Evolutionary conservation across 2,888 invertebrate species (phyloP), one percentile per base, ranked within the genome.

Genomic region (Himalopsyche anomala): DNA sequence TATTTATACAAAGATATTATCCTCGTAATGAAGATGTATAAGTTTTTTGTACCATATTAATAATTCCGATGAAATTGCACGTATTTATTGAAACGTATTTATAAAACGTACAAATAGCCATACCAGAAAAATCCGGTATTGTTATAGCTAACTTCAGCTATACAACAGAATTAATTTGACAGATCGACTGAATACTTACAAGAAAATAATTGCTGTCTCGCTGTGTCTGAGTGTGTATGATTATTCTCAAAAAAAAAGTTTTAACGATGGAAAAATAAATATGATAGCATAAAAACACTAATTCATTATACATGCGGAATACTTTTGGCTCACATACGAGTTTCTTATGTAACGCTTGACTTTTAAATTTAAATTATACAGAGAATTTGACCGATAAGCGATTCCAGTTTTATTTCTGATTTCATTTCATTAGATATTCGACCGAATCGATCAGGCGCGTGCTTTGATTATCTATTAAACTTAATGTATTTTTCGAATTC

Each of bases 371-470:
- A 19, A 62, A 62, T 74, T 74, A 28, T 74, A 74, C 28, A 11
- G 38, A 74, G 28, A 74, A 74, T 38, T 12, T 28, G 28, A 74
- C 36, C 36, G 74, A 74, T 74, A 74, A 74, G 74, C 74, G 74
- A 74, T 74, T 12, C 36, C 36, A 36, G 74, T 74, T 74, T 74
- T 11, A 74, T 74, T 36, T 74, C 74, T 74, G 74, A 74, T 74
- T 74, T 74, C 36, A 38, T 28, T 74, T 38, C 38, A 74, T 74
- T 74, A 15, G 19, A 12, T 12, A 38, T 74, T 74, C 74, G 36
- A 74, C 1, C 11, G 19, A 74, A 11, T 15, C 12, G 38, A 15
- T 36, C 11, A 12, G 38, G 15, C 15, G 36, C 74, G 12, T 38
- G 74, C 12, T 36, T 74, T 36, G 74, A 74, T 74, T 74, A 19